phyloP scores from a whole-genome alignment of 35 echinoderm and acorn worm genomes.

The Diadema setosum region DNA sequence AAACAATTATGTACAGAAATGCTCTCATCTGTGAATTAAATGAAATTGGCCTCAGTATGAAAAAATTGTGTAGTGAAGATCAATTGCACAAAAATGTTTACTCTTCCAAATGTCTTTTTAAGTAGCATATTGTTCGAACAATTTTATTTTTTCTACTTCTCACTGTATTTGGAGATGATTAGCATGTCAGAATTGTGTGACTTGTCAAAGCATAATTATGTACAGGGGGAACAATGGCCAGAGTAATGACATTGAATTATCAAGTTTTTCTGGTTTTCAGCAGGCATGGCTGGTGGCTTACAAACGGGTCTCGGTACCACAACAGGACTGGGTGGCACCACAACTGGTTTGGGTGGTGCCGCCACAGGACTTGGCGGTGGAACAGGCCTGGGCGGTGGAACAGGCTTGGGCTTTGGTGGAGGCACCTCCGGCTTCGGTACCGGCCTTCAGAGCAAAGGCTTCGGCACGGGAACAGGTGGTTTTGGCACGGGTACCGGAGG shows the following conservation, averaged over 20 bases:
- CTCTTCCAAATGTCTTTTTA: too few species aligned
- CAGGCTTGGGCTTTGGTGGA: slow-evolving; percentile 9
- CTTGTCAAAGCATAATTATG: too few species aligned
- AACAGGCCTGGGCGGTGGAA: neutral
- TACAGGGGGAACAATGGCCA: neutral
- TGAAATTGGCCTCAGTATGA: too few species aligned
- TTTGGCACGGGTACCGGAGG: slow-evolving; percentile 61
- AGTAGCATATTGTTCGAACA: too few species aligned
- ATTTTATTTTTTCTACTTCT: too few species aligned
- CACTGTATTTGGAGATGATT: too few species aligned
- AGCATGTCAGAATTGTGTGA: too few species aligned
- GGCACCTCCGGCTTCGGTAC: slow-evolving; percentile 9
- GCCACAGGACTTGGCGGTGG: neutral
- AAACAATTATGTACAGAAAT: too few species aligned
- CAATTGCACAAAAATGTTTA: too few species aligned
- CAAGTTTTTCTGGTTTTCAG: neutral
- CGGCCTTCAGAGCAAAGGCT: slow-evolving; percentile 20
- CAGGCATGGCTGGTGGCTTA: slow-evolving; percentile 18
- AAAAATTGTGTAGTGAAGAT: too few species aligned
- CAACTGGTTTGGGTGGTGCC: slow-evolving; percentile 27
- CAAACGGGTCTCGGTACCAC: neutral
- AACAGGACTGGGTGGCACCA: neutral
- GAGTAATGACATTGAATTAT: neutral
- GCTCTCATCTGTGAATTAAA: too few species aligned
- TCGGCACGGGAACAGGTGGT: slow-evolving; percentile 34